Conservation (phyloP, 2,888 invertebrate genomes). For the Ptychoptera albimana region DNA sequence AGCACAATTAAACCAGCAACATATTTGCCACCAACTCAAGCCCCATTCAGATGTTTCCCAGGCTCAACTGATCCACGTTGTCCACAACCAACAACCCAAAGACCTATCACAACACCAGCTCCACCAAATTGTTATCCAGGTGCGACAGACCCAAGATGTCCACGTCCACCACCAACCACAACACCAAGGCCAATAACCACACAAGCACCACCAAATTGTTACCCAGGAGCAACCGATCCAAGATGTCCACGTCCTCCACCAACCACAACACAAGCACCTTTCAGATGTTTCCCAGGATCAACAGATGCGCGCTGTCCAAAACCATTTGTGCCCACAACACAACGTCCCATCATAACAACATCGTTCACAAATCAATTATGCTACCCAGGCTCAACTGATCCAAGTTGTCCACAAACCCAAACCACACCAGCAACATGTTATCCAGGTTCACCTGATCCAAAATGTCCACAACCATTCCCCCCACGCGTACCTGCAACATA, state of each 20-base stretch:
- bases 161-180: conserved; percentile 9
- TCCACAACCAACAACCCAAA: conserved; percentile 11
- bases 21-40: conserved; percentile 8
- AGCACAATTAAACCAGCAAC: conserved; percentile 23
- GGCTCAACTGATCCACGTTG: conserved; percentile 15
- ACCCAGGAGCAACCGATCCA: conserved; percentile 23
- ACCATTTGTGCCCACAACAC: conserved; percentile 19
- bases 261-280: conserved; percentile 16
- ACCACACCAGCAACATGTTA: conserved; percentile 18
- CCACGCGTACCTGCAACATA: conserved; percentile 9
- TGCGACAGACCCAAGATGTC: conserved; percentile 18
- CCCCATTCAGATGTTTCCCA: conserved; percentile 11
- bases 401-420: conserved; percentile 12
- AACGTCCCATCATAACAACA: conserved; percentile 14
- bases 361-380: conserved; percentile 13
- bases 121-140: conserved; percentile 15
- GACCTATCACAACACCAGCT: conserved; percentile 8
- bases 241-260: conserved; percentile 19
- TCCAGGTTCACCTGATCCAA: conserved; percentile 22
- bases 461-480: conserved; percentile 30
- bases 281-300: conserved; percentile 18
- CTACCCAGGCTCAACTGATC: conserved; percentile 14
- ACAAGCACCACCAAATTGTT: conserved; percentile 25
- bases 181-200: conserved; percentile 14
- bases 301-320: conserved; percentile 15